Evolutionary conservation across 1,140 invertebrate genomes (phyloP).

Genomic region (Drosophila neocordata): DNA sequence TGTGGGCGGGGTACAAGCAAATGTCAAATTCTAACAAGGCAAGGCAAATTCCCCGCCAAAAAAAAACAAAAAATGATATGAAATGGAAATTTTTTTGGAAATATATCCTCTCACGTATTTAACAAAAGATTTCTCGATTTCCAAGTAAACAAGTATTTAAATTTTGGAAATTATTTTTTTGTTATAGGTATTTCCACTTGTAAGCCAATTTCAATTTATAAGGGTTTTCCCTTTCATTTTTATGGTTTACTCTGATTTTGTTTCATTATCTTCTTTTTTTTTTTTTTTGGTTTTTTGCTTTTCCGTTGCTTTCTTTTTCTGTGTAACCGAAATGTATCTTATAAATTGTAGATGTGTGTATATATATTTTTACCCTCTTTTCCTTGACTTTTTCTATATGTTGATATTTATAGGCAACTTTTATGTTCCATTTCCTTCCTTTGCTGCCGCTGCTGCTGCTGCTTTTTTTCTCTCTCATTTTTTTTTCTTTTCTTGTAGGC

Average conservation of each 20-base stretch:
- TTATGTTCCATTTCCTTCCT: constrained; percentile 57
- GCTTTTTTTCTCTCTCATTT: neutral
- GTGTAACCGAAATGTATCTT: constrained; percentile 10
- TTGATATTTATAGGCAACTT: constrained; percentile 59
- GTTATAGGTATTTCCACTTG: no score
- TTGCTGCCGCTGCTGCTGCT: no score
- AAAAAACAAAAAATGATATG: no score
- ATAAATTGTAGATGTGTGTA: neutral
- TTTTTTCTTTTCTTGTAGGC: constrained; percentile 7
- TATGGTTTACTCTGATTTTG: neutral
- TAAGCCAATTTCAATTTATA: no score
- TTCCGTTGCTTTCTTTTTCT: neutral
- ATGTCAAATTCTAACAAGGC: constrained; percentile 7
- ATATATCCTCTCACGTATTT: no score
- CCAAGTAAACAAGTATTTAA: no score
- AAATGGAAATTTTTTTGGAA: no score
- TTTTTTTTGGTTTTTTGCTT: neutral
- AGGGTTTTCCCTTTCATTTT: no score
- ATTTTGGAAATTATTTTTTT: no score
- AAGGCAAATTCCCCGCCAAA: no score
- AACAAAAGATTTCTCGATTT: no score
- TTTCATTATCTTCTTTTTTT: neutral
- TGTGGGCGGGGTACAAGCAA: neutral
- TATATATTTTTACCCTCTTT: neutral
- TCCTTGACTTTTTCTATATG: constrained; percentile 1